Base-by-base conservation (phyloP, 2,113 vertebrate species). In the Melanotaenia duboulayi region DNA sequence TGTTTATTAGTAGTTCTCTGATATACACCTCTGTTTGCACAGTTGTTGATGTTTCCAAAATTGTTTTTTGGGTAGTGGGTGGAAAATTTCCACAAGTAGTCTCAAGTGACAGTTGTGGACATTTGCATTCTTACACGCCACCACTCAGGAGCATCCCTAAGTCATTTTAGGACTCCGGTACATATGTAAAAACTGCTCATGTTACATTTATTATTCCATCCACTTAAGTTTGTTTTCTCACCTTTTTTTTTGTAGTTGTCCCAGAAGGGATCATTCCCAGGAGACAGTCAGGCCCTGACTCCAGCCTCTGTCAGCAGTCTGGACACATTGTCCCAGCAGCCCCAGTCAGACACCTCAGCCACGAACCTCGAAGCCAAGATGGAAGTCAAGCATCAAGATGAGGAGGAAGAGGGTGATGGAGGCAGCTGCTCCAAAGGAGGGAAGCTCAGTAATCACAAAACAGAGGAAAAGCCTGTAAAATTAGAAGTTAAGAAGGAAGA, bases 221-320 rank as follows among this genome's bases (percentile, higher is more conserved):
- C 32, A 49, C 5, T 44, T 75, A 23, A 74, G 0, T 62, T 24
- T 57, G 1, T 71, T 35, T 5, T 54, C 0, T 55, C 2, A 66
- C 0, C 0, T 51, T 4, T 71, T 12, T 59, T 3, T 62, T 56
- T 58, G 4, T 67, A 99, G 97, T 92, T 98, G 90, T 99, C 97
- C 66, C 97, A 99, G 74, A 96, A 97, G 74, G 94, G 94, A 12
- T 93, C 96, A 3, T 90, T 97, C 70, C 95, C 93, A 67, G 89
- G 94, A 1, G 97, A 99, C 67, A 94, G 96, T 58, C 96, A 97
- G 83, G 94, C 93, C 8, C 94, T 96, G 54, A 98, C 97, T 35
- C 97, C 97, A 37, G 96, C 97, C 49, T 98, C 97, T 1, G 95
- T 97, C 87, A 97, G 95, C 87, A 99, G 97, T 80, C 90, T 92